Conservation (phyloP, 2,797 vertebrate genomes). For the Danio choprae region DNA sequence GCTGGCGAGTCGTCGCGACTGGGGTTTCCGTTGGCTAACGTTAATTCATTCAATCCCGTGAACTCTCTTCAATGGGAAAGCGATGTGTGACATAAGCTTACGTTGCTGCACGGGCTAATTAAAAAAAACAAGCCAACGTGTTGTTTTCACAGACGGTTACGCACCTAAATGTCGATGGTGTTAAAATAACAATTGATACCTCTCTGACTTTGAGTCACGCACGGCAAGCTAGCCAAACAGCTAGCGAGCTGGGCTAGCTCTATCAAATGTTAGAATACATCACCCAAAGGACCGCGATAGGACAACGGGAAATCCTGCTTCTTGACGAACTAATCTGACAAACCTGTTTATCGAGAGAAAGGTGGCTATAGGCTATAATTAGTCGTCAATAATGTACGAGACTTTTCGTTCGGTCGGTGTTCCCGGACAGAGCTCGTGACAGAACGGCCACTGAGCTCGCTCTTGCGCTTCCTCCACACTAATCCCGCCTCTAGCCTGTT, state of each 20-base stretch:
- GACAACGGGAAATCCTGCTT: slow-evolving; percentile 17
- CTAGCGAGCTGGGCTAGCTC: slow-evolving; percentile 73
- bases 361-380: slow-evolving; percentile 38
- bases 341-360: not conserved
- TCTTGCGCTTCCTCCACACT: slow-evolving; percentile 46
- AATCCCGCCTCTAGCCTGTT: slow-evolving; percentile 45
- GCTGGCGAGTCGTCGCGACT: slow-evolving; percentile 59
- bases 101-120: slow-evolving; percentile 19
- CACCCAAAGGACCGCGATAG: slow-evolving; percentile 61
- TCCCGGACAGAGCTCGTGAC: slow-evolving; percentile 78
- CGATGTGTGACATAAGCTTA: slow-evolving; percentile 28
- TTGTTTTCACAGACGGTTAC: not conserved
- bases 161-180: not conserved
- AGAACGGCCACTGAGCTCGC: slow-evolving; percentile 65
- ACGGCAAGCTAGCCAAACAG: slow-evolving; percentile 75
- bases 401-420: slow-evolving; percentile 60
- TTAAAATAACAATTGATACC: slow-evolving; percentile 33
- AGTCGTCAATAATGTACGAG: slow-evolving; percentile 58
- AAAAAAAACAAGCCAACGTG: slow-evolving; percentile 13
- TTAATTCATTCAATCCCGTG: slow-evolving; percentile 78
- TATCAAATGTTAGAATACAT: slow-evolving; percentile 72
- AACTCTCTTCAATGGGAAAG: slow-evolving; percentile 52
- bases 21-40: slow-evolving; percentile 70
- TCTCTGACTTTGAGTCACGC: slow-evolving; percentile 68
- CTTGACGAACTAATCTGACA: not conserved